phyloP scores from a whole-genome alignment of 2,113 vertebrate species.

The Tachysurus vachellii region DNA sequence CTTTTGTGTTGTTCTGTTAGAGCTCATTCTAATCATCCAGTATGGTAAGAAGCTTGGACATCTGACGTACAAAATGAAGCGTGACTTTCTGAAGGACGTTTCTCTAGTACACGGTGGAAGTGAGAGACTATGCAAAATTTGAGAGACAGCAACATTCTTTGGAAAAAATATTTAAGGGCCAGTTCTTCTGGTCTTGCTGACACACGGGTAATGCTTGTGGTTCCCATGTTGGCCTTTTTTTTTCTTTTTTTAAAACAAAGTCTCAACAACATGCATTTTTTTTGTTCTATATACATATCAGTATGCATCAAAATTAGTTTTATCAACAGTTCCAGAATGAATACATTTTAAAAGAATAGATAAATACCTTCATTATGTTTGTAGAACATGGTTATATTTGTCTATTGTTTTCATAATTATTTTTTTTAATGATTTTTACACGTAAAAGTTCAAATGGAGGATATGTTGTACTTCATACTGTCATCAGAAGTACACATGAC shows the following conservation, averaged over 20 bases:
- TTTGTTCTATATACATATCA: constrained; percentile 7
- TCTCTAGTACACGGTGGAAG: background rate
- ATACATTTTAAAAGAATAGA: background rate
- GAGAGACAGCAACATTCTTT: background rate
- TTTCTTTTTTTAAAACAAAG: background rate
- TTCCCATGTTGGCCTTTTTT: background rate
- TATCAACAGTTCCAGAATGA: constrained; percentile 39
- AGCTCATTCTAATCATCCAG: constrained; percentile 15
- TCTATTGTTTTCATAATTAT: background rate
- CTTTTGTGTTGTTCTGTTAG: constrained; percentile 55
- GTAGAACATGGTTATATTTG: background rate
- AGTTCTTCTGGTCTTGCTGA: constrained; percentile 20
- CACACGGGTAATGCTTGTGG: background rate
- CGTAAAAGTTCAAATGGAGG: constrained; percentile 9
- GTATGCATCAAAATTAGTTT: constrained; percentile 26
- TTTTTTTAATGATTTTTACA: background rate
- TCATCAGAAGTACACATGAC: background rate
- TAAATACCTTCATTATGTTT: constrained; percentile 20
- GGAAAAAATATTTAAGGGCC: constrained; percentile 7
- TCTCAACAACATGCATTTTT: background rate
- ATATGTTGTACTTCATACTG: constrained; percentile 15
- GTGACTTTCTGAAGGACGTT: constrained; percentile 43
- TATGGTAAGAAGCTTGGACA: constrained; percentile 19
- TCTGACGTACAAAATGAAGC: constrained; percentile 15
- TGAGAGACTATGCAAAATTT: background rate